phyloP scores from a whole-genome alignment of 2,797 vertebrate species.

The Paratrypauchen microcephalus region DNA sequence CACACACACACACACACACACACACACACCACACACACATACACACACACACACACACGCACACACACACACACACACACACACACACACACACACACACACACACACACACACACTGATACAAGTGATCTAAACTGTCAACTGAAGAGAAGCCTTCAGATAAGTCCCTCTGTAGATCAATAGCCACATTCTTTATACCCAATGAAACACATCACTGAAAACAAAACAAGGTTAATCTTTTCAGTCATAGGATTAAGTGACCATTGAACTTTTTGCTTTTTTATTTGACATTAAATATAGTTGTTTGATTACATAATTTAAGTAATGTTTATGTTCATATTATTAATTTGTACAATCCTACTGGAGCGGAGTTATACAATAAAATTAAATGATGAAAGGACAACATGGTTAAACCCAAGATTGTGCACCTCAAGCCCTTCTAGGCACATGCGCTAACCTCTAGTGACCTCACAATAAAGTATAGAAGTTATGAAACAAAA shows the following conservation, averaged over 20 bases:
- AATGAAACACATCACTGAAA: slow-evolving; percentile 38
- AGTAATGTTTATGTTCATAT: not conserved
- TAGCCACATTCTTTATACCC: slow-evolving; percentile 17
- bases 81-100: too few relatives aligned
- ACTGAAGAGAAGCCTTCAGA: slow-evolving; percentile 21
- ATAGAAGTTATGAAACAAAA: too few relatives aligned
- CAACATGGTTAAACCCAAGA: too few relatives aligned
- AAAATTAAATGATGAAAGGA: not conserved
- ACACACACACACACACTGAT: too few relatives aligned
- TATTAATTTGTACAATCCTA: not conserved
- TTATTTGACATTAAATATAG: not conserved
- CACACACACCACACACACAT: too few relatives aligned
- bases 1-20: too few relatives aligned
- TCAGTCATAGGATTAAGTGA: not conserved
- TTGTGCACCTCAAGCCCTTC: too few relatives aligned
- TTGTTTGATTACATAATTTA: not conserved
- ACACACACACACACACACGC: too few relatives aligned
- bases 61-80: too few relatives aligned
- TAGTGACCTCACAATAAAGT: too few relatives aligned
- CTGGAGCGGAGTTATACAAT: not conserved
- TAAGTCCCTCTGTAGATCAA: slow-evolving; percentile 13
- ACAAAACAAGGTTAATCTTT: not conserved
- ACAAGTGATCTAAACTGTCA: not conserved
- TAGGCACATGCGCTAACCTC: too few relatives aligned
- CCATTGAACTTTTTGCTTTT: not conserved